Evolutionary conservation across 2,113 vertebrate genomes (phyloP).

Genomic region (Periophthalmus modestus): DNA sequence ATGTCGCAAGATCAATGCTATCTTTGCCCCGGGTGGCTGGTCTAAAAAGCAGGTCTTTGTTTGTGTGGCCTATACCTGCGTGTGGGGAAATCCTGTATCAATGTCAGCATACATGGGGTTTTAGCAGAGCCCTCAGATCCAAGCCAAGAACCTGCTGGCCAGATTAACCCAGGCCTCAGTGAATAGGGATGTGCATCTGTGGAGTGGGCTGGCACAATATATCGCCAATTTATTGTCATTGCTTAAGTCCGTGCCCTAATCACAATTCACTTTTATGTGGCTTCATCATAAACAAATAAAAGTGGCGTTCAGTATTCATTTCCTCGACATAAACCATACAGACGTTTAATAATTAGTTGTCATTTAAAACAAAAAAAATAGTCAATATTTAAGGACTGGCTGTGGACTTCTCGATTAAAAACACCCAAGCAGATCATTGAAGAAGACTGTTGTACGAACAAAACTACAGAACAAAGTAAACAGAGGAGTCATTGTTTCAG

Average conservation of each 20-base stretch:
- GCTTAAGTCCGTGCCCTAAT: background rate
- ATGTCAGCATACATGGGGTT: conserved; percentile 59
- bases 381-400: no score
- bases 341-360: no score
- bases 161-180: conserved; percentile 57
- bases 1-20: conserved; percentile 62
- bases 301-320: no score
- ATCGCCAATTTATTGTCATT: background rate
- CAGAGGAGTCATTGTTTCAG: no score
- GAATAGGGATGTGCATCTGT: conserved; percentile 24
- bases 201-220: background rate
- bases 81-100: conserved; percentile 45
- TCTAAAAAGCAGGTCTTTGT: conserved; percentile 54
- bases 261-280: no score
- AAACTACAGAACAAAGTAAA: no score
- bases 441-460: no score
- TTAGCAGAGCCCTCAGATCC: conserved; percentile 55
- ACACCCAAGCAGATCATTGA: no score
- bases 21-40: conserved; percentile 53
- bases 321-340: no score
- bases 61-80: conserved; percentile 53
- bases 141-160: conserved; percentile 57
- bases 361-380: no score
- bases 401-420: no score
- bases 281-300: no score